Percentiles rank a stretch among this genome's conserved stretches.
Conservation (phyloP, 2,888 invertebrate species). For the Elysia crispata region DNA sequence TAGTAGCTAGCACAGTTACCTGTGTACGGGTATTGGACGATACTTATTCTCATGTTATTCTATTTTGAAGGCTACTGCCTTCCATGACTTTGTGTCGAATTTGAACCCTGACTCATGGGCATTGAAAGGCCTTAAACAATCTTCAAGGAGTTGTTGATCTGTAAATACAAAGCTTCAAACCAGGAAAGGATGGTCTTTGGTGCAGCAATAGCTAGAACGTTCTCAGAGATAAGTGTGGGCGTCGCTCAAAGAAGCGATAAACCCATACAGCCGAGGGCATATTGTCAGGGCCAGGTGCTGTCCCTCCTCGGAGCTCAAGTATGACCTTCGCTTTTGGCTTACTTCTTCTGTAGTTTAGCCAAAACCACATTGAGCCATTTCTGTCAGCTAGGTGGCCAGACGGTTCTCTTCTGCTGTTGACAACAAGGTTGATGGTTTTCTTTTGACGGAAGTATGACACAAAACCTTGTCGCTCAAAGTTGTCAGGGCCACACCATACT, state of each 20-base stretch:
- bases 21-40: background rate
- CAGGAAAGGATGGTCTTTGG: background rate
- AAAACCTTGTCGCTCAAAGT: background rate
- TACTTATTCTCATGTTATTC: slow-evolving; percentile 21
- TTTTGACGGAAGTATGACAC: background rate
- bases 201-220: background rate
- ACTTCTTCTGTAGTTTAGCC: background rate
- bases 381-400: background rate
- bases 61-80: slow-evolving; percentile 7
- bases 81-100: background rate
- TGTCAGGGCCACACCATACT: background rate
- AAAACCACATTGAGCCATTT: background rate
- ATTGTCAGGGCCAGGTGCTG: background rate
- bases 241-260: slow-evolving; percentile 1
- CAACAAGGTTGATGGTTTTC: background rate
- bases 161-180: background rate
- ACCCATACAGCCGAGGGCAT: background rate
- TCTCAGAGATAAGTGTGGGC: background rate
- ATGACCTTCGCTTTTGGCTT: background rate
- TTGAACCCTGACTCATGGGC: background rate
- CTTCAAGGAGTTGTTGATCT: background rate
- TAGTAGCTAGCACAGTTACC: slow-evolving; percentile 14
- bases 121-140: background rate
- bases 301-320: background rate
- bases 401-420: background rate